phyloP scores from a whole-genome alignment of 2,113 vertebrate species.

The Formicarius rufipectus region DNA sequence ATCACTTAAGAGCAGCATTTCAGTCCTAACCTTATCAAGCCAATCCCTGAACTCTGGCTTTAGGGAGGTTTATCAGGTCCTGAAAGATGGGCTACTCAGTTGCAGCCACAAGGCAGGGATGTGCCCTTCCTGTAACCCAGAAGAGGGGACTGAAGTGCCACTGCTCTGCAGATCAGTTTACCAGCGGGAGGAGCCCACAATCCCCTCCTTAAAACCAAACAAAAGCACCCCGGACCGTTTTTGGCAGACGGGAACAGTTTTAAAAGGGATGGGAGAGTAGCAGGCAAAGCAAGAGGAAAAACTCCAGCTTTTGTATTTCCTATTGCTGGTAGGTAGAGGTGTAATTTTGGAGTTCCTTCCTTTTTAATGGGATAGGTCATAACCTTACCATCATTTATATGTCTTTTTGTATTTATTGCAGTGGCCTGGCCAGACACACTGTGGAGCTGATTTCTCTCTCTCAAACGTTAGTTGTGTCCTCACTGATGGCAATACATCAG shows the following conservation, averaged over 20 bases:
- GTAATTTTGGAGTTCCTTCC: slow-evolving; percentile 56
- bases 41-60: neutral
- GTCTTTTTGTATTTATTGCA: slow-evolving; percentile 2
- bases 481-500: neutral
- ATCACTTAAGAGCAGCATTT: neutral
- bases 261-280: neutral
- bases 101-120: neutral
- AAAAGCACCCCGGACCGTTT: neutral
- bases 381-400: slow-evolving; percentile 17
- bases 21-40: neutral
- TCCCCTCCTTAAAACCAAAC: neutral
- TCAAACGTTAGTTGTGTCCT: neutral
- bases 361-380: neutral
- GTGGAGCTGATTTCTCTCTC: neutral
- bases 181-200: accelerated
- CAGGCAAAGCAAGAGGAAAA: neutral
- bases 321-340: slow-evolving; percentile 44
- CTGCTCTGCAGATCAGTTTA: neutral
- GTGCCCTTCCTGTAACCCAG: neutral
- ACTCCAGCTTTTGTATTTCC: neutral
- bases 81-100: neutral
- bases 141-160: neutral
- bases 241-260: neutral
- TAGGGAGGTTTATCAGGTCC: neutral
- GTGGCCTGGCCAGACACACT: neutral